phyloP scores from a whole-genome alignment of 2,113 vertebrate species.

The Cynocephalus volans region DNA sequence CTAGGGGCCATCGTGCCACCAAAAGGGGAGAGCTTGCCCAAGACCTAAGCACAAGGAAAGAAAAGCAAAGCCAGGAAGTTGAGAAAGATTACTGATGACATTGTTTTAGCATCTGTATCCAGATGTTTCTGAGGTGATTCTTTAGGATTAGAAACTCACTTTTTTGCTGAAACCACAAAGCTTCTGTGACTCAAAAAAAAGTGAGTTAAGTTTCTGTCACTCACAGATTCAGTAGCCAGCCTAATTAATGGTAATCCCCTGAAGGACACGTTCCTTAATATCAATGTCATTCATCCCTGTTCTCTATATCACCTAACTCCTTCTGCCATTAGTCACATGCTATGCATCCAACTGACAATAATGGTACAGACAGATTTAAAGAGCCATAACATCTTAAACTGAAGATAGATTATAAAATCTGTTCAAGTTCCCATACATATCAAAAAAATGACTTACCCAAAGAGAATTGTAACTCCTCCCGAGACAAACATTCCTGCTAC shows the following conservation, averaged over 20 bases:
- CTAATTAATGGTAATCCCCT: not conserved
- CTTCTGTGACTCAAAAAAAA: not conserved
- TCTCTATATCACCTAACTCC: not conserved
- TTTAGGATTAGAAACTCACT: not conserved
- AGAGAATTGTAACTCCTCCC: slow-evolving; percentile 94
- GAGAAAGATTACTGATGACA: not conserved
- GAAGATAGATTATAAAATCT: not conserved
- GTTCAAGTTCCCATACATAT: slow-evolving; percentile 30
- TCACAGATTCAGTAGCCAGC: not conserved
- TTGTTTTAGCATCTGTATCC: not conserved
- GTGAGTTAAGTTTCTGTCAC: not conserved
- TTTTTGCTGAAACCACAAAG: not conserved
- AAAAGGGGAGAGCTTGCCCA: not conserved
- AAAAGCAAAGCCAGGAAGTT: not conserved
- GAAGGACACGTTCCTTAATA: not conserved
- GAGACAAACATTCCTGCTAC: slow-evolving; percentile 94
- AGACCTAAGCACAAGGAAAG: not conserved
- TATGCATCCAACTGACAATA: not conserved
- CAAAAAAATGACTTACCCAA: slow-evolving; percentile 93
- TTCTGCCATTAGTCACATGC: not conserved
- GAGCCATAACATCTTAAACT: not conserved
- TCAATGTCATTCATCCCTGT: not conserved
- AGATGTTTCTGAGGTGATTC: not conserved
- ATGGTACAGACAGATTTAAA: not conserved
- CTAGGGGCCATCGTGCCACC: not conserved